Evolutionary conservation across 1,140 invertebrate species (phyloP).

Genomic region (Papilio aristodemus): DNA sequence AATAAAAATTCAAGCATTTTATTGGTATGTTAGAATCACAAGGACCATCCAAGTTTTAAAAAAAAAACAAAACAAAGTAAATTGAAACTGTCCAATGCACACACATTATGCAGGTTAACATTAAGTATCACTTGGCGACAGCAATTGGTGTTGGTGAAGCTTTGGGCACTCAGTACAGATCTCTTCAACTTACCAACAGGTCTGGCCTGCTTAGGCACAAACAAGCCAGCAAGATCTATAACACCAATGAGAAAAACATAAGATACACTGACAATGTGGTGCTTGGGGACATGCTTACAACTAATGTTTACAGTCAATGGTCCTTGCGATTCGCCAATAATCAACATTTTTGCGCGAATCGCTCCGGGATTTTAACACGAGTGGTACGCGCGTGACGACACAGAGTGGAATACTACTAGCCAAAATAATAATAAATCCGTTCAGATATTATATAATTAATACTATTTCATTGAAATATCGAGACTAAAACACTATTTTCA

Average conservation of each 20-base stretch:
- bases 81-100: slow-evolving; percentile 67
- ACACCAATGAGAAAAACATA: slow-evolving; percentile 77
- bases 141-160: slow-evolving; percentile 73
- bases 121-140: slow-evolving; percentile 68
- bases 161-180: slow-evolving; percentile 62
- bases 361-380: slow-evolving; percentile 50
- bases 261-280: slow-evolving; percentile 72
- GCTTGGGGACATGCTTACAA: slow-evolving; percentile 59
- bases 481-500: slow-evolving; percentile 62
- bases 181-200: slow-evolving; percentile 83
- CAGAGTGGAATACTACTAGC: slow-evolving; percentile 57
- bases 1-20: slow-evolving; percentile 36
- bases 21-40: slow-evolving; percentile 73
- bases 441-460: slow-evolving; percentile 73
- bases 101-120: slow-evolving; percentile 77
- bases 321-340: slow-evolving; percentile 77
- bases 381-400: slow-evolving; percentile 56
- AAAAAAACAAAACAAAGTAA: slow-evolving; percentile 57
- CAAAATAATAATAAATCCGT: slow-evolving; percentile 52
- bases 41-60: slow-evolving; percentile 77
- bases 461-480: slow-evolving; percentile 59
- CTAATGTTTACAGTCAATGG: slow-evolving; percentile 68
- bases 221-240: slow-evolving; percentile 86
- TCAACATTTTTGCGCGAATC: slow-evolving; percentile 77
- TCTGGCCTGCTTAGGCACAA: slow-evolving; percentile 86